These are phyloP conservation scores for Siniperca knerii DNA, from an alignment of 2,113 vertebrate species.

Conservation along the genomic window DNA sequence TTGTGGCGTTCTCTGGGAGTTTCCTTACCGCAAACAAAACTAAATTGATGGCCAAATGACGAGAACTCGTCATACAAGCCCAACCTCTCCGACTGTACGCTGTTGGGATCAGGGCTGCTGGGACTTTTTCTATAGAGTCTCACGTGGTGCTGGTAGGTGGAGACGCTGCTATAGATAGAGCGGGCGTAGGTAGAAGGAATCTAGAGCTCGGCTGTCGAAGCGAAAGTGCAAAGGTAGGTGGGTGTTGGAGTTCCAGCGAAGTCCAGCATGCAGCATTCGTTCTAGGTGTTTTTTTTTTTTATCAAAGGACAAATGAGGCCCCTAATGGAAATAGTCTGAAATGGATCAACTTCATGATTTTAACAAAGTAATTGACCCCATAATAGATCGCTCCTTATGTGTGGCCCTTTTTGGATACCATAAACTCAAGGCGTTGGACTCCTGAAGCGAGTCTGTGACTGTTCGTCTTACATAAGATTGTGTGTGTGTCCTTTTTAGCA, in stretches of 20 bases:
- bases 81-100: not conserved
- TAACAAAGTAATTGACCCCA: not conserved
- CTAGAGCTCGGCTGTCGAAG: slow-evolving; percentile 51
- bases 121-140: slow-evolving; percentile 7
- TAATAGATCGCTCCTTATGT: not conserved
- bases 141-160: slow-evolving; percentile 49
- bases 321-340: not conserved
- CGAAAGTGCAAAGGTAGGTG: not conserved
- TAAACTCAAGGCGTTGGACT: slow-evolving; percentile 2
- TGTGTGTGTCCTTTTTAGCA: not conserved
- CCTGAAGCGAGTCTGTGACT: not conserved
- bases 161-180: slow-evolving; percentile 70
- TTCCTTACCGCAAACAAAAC: too few species aligned
- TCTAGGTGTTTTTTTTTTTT: not conserved
- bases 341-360: not conserved
- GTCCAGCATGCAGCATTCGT: not conserved
- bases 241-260: not conserved
- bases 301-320: not conserved
- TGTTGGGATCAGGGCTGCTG: not conserved
- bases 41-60: not conserved
- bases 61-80: not conserved
- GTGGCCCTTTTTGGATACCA: not conserved
- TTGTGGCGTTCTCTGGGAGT: not conserved
- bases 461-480: not conserved
- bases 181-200: slow-evolving; percentile 64